Evolutionary conservation across 2,888 invertebrate genomes (phyloP).

Genomic region (Patella pellucida): DNA sequence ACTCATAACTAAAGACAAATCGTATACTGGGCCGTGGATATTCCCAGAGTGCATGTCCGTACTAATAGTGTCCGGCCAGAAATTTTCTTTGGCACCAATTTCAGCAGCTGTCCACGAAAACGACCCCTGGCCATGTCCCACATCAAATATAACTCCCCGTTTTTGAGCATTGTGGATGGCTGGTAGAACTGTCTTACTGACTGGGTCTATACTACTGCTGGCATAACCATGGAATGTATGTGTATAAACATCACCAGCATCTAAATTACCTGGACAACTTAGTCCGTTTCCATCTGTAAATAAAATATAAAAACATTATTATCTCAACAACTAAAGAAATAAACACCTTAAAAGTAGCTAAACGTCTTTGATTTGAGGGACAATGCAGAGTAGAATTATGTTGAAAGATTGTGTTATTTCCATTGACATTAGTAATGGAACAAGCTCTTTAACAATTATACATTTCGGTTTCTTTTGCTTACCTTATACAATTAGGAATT

Average conservation of each 20-base stretch:
- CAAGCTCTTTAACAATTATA: too few species aligned
- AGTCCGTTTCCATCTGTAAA: slow-evolving; percentile 15
- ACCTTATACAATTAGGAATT: too few species aligned
- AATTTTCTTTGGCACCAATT: slow-evolving; percentile 41
- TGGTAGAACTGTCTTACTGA: slow-evolving; percentile 33
- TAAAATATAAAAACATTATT: too few species aligned
- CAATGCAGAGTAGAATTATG: too few species aligned
- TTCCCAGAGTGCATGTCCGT: slow-evolving; percentile 58
- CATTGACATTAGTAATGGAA: too few species aligned
- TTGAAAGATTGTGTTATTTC: too few species aligned
- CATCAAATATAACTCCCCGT: slow-evolving; percentile 60
- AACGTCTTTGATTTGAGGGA: too few species aligned
- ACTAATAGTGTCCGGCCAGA: slow-evolving; percentile 62
- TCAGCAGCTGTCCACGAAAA: slow-evolving; percentile 62
- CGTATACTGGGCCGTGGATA: slow-evolving; percentile 57
- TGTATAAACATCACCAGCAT: slow-evolving; percentile 60
- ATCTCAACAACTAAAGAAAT: too few species aligned
- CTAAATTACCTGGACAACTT: slow-evolving; percentile 54
- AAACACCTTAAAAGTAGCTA: too few species aligned
- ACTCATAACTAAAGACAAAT: slow-evolving; percentile 59
- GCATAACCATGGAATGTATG: slow-evolving; percentile 54
- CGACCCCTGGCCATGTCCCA: slow-evolving; percentile 62
- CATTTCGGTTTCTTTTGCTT: too few species aligned
- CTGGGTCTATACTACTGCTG: slow-evolving; percentile 45
- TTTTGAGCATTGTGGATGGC: slow-evolving; percentile 54